Evolutionary conservation across 1,140 invertebrate genomes (phyloP).

Genomic region (Tetramorium simillimum): DNA sequence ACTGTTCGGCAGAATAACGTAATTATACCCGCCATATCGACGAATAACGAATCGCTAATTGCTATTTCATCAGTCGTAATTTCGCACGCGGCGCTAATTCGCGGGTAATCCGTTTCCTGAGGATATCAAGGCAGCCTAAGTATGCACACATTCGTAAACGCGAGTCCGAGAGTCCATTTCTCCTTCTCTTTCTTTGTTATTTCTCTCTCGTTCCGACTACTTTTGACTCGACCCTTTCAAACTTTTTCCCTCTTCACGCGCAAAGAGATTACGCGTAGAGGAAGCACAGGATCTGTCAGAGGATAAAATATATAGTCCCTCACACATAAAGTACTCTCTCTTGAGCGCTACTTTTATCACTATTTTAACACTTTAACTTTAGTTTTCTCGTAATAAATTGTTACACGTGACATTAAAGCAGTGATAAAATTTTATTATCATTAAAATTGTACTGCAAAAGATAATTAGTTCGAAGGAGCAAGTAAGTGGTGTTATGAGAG

Average conservation of each 20-base stretch:
- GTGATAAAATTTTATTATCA: neutral
- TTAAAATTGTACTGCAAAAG: neutral
- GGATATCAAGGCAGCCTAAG: neutral
- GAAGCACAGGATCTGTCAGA: constrained; percentile 43
- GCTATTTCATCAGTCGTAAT: constrained; percentile 39
- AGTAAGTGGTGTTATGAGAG: neutral
- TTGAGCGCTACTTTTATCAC: neutral
- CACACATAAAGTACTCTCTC: neutral
- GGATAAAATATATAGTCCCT: constrained; percentile 22
- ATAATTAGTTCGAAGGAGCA: neutral
- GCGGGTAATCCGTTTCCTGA: neutral
- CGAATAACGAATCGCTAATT: constrained; percentile 41
- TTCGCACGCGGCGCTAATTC: neutral
- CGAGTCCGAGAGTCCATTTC: neutral
- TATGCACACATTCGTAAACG: neutral
- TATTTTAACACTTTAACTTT: constrained; percentile 20
- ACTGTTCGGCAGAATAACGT: constrained; percentile 31
- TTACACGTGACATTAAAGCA: neutral
- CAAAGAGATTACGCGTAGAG: constrained; percentile 27
- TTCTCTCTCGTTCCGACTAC: neutral
- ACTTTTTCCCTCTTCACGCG: constrained; percentile 17
- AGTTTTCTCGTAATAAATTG: neutral
- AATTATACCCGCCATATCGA: constrained; percentile 54
- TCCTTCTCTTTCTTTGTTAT: neutral
- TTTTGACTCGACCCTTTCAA: constrained; percentile 1